Evolutionary conservation across 2,888 invertebrate genomes (phyloP), one percentile per base, ranked within the genome.

Genomic region (Alloplasta piceator): DNA sequence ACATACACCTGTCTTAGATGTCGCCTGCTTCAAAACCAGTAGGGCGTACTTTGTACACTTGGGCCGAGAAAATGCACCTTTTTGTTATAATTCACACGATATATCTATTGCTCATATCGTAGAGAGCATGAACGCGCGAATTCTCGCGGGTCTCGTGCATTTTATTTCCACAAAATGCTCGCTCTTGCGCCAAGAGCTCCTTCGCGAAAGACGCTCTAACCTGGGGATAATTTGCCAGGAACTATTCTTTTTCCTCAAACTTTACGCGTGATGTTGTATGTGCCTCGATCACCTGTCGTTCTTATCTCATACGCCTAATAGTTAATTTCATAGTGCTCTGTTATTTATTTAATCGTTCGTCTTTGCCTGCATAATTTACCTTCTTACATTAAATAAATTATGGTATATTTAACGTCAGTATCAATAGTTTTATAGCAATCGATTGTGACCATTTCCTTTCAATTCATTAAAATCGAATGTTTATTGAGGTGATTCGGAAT

Each of bases 61-160:
- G 1, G 1, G 3, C 26, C 26, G 26, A 26, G 26, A 26, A 26
- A 26, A 26, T 26, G 3, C 26, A 3, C 26, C 26, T 26, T 26
- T 26, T 26, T 26, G 26, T 26, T 26, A 3, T 26, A 26, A 43
- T 43, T 6, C 43, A 43, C 43, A 43, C 43, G 26, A 63, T 46
- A 73, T 38, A 64, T 12, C 43, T 46, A 56, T 55, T 55, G 56
- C 64, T 64, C 56, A 61, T 61, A 67, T 68, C 68, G 68, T 52
- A 72, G 58, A 58, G 64, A 72, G 73, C 66, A 61, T 61, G 66
- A 55, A 72, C 67, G 73, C 67, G 73, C 73, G 78, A 79, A 80
- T 71, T 83, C 88, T 82, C 88, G 58, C 56, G 85, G 85, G 87
- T 82, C 76, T 85, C 84, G 83, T 87, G 84, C 83, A 87, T 86